These are phyloP conservation scores for Hydroisotoma schaefferi DNA, from an alignment of 2,888 invertebrate genomes.

Conservation along the genomic window DNA sequence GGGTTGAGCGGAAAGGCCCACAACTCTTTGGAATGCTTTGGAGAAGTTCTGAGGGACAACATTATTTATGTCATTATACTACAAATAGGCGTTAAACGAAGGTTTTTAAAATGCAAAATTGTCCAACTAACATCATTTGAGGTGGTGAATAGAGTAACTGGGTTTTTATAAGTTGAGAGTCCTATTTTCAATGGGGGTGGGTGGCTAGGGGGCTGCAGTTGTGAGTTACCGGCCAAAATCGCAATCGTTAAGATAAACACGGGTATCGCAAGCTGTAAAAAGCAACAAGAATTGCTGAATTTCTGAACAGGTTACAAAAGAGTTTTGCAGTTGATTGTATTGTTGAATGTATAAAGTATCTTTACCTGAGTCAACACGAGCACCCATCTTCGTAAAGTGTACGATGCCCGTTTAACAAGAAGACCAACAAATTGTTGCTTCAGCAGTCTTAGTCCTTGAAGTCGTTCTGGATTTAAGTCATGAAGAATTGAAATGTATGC, in stretches of 20 bases:
- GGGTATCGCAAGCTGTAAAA: slow-evolving; percentile 39
- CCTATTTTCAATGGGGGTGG: slow-evolving; percentile 36
- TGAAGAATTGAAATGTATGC: too few species aligned
- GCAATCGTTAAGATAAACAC: slow-evolving; percentile 41
- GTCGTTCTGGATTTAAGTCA: slow-evolving; percentile 1
- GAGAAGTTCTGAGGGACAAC: slow-evolving; percentile 30
- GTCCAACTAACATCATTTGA: too few species aligned
- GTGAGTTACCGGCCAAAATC: slow-evolving; percentile 33
- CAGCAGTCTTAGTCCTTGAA: slow-evolving; percentile 25
- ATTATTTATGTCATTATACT: too few species aligned
- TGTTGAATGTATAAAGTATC: background rate
- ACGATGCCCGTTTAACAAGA: slow-evolving; percentile 39
- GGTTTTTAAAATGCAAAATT: too few species aligned
- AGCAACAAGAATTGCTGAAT: background rate
- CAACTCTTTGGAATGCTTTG: slow-evolving; percentile 15
- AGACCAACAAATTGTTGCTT: slow-evolving; percentile 43
- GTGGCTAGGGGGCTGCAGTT: slow-evolving; percentile 19
- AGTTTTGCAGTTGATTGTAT: background rate
- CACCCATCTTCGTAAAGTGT: slow-evolving; percentile 39
- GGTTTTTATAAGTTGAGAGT: slow-evolving; percentile 31
- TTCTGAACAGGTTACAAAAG: background rate
- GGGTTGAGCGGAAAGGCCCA: slow-evolving; percentile 32
- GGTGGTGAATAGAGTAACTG: too few species aligned
- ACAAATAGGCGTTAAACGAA: too few species aligned
- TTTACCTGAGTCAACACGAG: slow-evolving; percentile 43